Conservation (phyloP, 1,140 invertebrate genomes). For the Meteorus sp. region DNA sequence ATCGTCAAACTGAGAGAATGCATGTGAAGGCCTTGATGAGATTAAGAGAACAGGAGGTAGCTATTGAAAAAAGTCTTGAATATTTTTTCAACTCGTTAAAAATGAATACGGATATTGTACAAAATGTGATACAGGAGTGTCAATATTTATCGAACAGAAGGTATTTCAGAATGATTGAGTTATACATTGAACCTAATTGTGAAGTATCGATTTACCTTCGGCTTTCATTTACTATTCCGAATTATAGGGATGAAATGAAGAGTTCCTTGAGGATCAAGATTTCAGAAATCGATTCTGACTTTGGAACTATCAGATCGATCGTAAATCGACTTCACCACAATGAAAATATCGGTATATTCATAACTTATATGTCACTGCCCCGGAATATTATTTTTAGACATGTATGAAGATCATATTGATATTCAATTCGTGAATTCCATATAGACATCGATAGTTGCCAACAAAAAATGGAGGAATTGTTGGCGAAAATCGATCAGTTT, state of each 20-base stretch:
- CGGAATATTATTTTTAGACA: conserved; percentile 7
- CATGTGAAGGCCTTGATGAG: conserved; percentile 42
- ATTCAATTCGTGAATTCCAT: conserved; percentile 13
- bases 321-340: conserved; percentile 32
- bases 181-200: no score
- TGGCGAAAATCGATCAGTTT: conserved; percentile 47
- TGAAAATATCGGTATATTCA: conserved; percentile 40
- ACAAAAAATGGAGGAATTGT: conserved; percentile 42
- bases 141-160: conserved; percentile 36
- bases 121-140: conserved; percentile 35
- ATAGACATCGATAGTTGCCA: conserved; percentile 44
- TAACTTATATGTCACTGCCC: conserved; percentile 15
- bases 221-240: no score
- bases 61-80: conserved; percentile 45
- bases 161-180: conserved; percentile 36
- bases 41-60: conserved; percentile 48
- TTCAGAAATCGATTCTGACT: conserved; percentile 35
- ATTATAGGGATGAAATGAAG: conserved; percentile 34
- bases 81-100: conserved; percentile 44
- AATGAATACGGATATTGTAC: conserved; percentile 38
- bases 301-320: conserved; percentile 35
- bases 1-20: conserved; percentile 24
- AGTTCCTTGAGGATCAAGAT: conserved; percentile 31
- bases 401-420: conserved; percentile 7
- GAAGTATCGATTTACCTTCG: no score